Evolutionary conservation across 2,113 vertebrate genomes (phyloP).

Genomic region (Edolisoma coerulescens): DNA sequence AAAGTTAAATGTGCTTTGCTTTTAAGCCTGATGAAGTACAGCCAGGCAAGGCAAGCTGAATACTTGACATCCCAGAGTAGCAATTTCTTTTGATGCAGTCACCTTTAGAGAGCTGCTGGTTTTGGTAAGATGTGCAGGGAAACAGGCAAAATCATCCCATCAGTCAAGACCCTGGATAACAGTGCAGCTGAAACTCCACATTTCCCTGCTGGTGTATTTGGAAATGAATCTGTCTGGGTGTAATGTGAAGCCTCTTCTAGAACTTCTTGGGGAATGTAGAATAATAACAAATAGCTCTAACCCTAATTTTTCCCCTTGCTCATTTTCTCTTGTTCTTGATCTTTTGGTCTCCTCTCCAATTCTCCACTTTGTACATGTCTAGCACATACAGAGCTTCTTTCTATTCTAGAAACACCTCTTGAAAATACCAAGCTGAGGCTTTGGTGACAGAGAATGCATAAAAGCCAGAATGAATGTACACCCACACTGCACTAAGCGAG

Average conservation of each 20-base stretch:
- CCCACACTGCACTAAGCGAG: background rate
- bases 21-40: background rate
- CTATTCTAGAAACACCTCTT: background rate
- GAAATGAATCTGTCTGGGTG: background rate
- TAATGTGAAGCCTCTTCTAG: background rate
- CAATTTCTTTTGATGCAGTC: slow-evolving; percentile 9
- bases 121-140: background rate
- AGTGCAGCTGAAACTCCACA: background rate
- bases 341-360: background rate
- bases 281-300: background rate
- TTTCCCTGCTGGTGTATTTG: background rate
- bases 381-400: background rate
- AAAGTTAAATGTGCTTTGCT: background rate
- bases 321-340: background rate
- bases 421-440: background rate
- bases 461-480: background rate
- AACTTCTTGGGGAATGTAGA: background rate
- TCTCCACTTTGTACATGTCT: background rate
- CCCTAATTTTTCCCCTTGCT: background rate
- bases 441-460: background rate
- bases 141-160: background rate
- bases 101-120: slow-evolving; percentile 12
- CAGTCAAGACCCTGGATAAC: background rate
- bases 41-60: background rate
- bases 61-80: background rate